These are phyloP conservation scores for Vulpes ferrilata DNA, from an alignment of 2,113 vertebrate genomes.

Conservation along the genomic window DNA sequence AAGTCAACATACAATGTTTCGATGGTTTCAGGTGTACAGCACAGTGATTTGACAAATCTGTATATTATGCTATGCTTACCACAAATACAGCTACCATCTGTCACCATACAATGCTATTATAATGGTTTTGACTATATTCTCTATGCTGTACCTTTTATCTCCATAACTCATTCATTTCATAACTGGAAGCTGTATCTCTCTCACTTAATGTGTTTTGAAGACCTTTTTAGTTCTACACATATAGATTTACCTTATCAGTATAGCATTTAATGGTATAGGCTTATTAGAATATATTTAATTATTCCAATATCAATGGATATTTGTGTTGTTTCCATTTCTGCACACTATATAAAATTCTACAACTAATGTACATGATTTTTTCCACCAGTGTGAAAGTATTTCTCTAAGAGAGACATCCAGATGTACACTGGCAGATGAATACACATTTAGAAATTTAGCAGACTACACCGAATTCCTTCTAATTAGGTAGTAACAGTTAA, in stretches of 20 bases:
- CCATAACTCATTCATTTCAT: not conserved
- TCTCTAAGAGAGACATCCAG: not conserved
- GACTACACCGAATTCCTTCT: not conserved
- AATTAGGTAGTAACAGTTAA: not conserved
- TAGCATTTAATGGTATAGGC: not conserved
- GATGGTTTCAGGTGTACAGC: not conserved
- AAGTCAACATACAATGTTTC: not conserved
- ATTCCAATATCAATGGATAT: not conserved
- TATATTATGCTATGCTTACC: not conserved
- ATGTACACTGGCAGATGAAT: not conserved
- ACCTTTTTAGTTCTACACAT: not conserved
- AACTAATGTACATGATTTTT: not conserved
- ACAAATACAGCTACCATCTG: not conserved
- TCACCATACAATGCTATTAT: not conserved
- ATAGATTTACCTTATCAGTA: not conserved
- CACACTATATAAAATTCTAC: not conserved
- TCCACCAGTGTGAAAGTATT: not conserved
- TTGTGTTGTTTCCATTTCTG: not conserved
- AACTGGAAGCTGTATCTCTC: not conserved
- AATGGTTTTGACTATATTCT: not conserved
- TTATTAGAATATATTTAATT: not conserved
- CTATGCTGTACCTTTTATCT: not conserved
- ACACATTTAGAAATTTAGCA: slow-evolving; percentile 12
- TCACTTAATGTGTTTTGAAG: not conserved
- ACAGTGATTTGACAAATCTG: not conserved